Evolutionary conservation across 2,888 invertebrate genomes (phyloP).

Genomic region (Dicranocentrus wangi): DNA sequence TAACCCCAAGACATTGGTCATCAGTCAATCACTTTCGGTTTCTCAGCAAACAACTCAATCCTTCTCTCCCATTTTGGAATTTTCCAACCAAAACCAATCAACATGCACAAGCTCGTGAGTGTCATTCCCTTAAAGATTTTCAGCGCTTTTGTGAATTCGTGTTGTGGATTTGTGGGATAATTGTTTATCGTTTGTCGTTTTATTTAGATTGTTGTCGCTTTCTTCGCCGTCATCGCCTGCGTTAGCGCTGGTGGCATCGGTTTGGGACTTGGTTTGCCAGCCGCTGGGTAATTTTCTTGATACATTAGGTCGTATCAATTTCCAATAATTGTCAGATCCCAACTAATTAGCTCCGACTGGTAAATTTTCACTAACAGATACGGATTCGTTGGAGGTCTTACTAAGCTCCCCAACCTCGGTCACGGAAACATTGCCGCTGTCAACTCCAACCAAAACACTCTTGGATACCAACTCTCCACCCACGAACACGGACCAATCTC

Average conservation of each 20-base stretch:
- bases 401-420: slow-evolving; percentile 60
- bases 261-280: slow-evolving; percentile 31
- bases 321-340: neutral
- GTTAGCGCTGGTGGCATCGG: slow-evolving; percentile 47
- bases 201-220: slow-evolving; percentile 59
- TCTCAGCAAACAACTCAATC: slow-evolving; percentile 35
- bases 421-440: slow-evolving; percentile 62
- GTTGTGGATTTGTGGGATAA: slow-evolving; percentile 16
- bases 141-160: neutral
- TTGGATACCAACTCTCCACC: slow-evolving; percentile 59
- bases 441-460: slow-evolving; percentile 64
- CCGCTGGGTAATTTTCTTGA: slow-evolving; percentile 25
- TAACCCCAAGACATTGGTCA: slow-evolving; percentile 26
- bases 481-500: slow-evolving; percentile 48
- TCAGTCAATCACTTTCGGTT: slow-evolving; percentile 56
- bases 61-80: slow-evolving; percentile 34
- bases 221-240: slow-evolving; percentile 55
- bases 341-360: too few relatives aligned
- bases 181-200: neutral
- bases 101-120: slow-evolving; percentile 65
- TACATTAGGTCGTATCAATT: neutral
- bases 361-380: too few relatives aligned
- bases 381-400: slow-evolving; percentile 64
- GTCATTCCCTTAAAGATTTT: neutral
- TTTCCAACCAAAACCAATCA: slow-evolving; percentile 46